These are phyloP conservation scores for Mizuhopecten yessoensis DNA, from an alignment of 1,140 invertebrate species.

Conservation along the genomic window DNA sequence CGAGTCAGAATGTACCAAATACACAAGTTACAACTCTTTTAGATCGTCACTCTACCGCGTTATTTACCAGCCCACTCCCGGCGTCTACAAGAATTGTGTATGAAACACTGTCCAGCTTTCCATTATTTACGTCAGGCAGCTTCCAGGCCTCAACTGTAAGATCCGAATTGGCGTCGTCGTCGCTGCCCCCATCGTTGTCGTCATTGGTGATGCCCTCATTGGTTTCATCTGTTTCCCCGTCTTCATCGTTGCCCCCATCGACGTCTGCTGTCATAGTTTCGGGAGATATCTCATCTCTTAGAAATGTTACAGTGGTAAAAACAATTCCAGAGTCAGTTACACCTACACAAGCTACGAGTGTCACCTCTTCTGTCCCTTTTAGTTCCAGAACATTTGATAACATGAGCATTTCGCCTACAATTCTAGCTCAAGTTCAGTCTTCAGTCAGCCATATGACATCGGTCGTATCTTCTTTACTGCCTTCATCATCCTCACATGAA, in stretches of 20 bases:
- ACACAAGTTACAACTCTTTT: neutral
- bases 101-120: neutral
- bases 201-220: no score
- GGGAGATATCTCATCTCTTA: neutral
- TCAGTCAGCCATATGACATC: neutral
- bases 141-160: neutral
- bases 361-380: neutral
- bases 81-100: neutral
- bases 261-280: neutral
- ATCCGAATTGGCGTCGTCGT: neutral
- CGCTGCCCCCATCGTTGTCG: no score
- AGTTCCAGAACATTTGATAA: neutral
- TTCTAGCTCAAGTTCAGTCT: neutral
- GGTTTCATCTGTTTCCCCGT: no score
- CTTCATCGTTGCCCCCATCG: neutral
- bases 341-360: neutral
- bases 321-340: neutral
- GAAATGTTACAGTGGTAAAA: neutral
- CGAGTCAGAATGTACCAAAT: neutral
- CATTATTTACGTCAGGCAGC: neutral
- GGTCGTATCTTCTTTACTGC: neutral
- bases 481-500: neutral
- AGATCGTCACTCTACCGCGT: neutral
- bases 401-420: neutral
- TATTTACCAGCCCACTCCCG: neutral